Evolutionary conservation across 1,140 invertebrate species (phyloP), one percentile per base, ranked within the genome.

Genomic region (Hylaeus volcanicus): DNA sequence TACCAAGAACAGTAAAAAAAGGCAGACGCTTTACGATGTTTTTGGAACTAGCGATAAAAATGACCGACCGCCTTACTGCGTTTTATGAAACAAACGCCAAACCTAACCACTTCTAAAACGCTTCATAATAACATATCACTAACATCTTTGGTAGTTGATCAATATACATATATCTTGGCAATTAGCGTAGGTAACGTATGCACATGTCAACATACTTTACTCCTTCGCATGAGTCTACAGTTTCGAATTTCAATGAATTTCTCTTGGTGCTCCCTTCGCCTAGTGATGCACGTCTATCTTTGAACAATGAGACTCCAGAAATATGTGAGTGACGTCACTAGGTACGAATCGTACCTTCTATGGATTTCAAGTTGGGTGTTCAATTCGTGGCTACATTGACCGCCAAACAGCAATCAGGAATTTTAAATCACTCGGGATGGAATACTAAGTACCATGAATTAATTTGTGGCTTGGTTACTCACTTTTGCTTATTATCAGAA

Each of bases 261-360:
- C 74, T 63, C 68, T 81, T 64, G 80, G 79, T 70, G 85, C 79
- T 65, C 63, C 75, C 72, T 58, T 81, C 81, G 71, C 86, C 81
- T 85, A 88, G 86, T 74, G 74, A 86, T 85, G 79, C 66, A 78
- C 58, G 79, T 65, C 72, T 74, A 74, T 80, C 81, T 51, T 71
- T 58, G 80, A 89, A 89, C 88, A 89, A 89, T 89, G 75, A 82
- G 58, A 76, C 79, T 81, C 81, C 83, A 83, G 88, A 87, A 86
- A 85, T 26, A 26, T 81, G 77, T 37, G 48, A 86, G 69, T 90
- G 88, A 90, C 86, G 87, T 90, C 88, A 90, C 82, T 90, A 74
- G 74, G 74, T 82, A 85, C 80, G 79, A 79, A 74, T 87, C 88
- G 75, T 82, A 61, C 88, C 89, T 88, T 89, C 78, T 89, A 88